A percentile compares a stretch with the other conserved stretches of the same genome.
Evolutionary conservation across 2,113 vertebrate species (phyloP).

Genomic region (Platycercus adscitus): DNA sequence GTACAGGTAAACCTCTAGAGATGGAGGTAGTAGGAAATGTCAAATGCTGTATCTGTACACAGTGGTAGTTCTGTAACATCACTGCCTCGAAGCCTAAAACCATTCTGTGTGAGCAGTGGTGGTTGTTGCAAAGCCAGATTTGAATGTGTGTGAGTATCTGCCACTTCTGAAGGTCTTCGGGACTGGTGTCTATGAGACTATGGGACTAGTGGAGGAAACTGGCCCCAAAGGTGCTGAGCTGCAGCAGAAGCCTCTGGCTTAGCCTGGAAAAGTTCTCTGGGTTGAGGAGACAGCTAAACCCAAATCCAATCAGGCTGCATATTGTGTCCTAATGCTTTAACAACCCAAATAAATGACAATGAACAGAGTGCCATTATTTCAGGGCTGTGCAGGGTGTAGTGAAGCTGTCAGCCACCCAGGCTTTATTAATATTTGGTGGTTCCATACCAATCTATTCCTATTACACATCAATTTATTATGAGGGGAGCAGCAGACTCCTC

Average conservation of each 20-base stretch:
- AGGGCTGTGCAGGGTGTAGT: neutral
- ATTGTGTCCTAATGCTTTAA: neutral
- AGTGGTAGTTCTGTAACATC: neutral
- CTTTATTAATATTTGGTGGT: slow-evolving; percentile 56
- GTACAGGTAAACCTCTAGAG: neutral
- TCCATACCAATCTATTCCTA: slow-evolving; percentile 37
- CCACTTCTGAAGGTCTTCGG: neutral
- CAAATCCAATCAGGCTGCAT: neutral
- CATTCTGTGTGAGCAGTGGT: neutral
- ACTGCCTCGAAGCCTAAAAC: neutral
- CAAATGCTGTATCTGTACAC: neutral
- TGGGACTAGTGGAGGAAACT: neutral
- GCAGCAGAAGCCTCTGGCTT: neutral
- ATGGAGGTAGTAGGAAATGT: neutral
- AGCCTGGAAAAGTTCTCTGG: neutral
- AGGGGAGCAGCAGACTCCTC: slow-evolving; percentile 28
- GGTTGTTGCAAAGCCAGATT: neutral
- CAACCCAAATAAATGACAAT: neutral
- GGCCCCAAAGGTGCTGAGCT: neutral
- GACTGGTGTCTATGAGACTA: neutral
- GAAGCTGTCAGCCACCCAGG: slow-evolving; percentile 50
- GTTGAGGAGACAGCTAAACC: neutral
- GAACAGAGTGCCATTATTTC: neutral
- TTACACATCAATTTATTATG: slow-evolving; percentile 34
- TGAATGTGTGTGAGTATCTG: neutral